Percentiles rank a stretch among this genome's conserved stretches.
phyloP scores from a whole-genome alignment of 1,140 invertebrate species.

The Anoplophora glabripennis region DNA sequence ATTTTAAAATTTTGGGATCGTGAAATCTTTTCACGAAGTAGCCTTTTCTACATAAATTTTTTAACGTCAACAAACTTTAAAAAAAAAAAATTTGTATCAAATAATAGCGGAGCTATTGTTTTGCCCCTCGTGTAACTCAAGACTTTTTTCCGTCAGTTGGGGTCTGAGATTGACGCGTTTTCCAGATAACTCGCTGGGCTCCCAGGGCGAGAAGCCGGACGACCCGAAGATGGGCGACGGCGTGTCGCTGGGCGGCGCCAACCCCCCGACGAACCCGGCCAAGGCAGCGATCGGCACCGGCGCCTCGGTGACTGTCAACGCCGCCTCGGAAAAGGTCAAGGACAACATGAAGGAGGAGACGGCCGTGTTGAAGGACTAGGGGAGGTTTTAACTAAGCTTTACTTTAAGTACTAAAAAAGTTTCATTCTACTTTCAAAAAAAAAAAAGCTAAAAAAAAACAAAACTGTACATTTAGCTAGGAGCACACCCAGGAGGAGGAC shows the following conservation, averaged over 20 bases:
- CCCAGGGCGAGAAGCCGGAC: conserved; percentile 41
- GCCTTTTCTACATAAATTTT: too few species aligned
- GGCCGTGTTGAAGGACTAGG: conserved; percentile 39
- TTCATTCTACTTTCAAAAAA: not conserved
- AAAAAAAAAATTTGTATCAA: too few species aligned
- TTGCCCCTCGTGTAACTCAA: too few species aligned
- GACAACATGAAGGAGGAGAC: conserved; percentile 38
- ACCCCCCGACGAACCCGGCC: conserved; percentile 13
- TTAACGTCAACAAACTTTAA: too few species aligned
- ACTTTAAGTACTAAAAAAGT: conserved; percentile 38
- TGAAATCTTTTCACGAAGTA: too few species aligned
- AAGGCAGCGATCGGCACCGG: conserved; percentile 21
- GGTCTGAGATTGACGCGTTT: too few species aligned
- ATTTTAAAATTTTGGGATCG: too few species aligned
- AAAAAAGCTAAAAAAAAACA: not conserved
- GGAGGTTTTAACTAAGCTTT: not conserved
- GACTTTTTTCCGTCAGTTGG: too few species aligned
- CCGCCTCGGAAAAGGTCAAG: conserved; percentile 26
- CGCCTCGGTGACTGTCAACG: conserved; percentile 19
- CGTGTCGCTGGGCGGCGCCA: conserved; percentile 19
- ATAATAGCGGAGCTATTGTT: too few species aligned
- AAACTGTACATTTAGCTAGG: not conserved
- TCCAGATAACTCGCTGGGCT: conserved; percentile 27
- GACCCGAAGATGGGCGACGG: conserved; percentile 37
- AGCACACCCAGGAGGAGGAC: not conserved